Percentiles rank a stretch among this genome's conserved stretches.
These are phyloP conservation scores for Drosophila oshimai DNA, from an alignment of 1,140 invertebrate species.

Conservation along the genomic window DNA sequence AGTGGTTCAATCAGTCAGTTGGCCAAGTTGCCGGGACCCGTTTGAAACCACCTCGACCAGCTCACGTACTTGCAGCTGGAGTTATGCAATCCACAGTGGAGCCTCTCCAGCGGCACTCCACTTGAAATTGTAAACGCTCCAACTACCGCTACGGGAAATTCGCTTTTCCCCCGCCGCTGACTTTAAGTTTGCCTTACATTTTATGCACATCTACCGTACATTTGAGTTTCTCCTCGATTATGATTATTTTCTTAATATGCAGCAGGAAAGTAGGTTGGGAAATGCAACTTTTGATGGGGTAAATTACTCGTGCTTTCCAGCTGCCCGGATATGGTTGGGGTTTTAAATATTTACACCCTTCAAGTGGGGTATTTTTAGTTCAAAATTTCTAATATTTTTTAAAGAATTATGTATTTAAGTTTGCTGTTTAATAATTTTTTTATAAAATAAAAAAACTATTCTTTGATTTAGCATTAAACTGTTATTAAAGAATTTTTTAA, in stretches of 20 bases:
- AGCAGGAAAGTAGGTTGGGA: constrained; percentile 32
- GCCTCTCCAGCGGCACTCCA: background rate
- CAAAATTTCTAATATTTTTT: no score
- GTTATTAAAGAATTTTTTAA: no score
- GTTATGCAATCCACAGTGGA: constrained; percentile 35
- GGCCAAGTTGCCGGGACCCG: constrained; percentile 39
- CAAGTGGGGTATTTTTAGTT: background rate
- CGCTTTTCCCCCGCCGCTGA: background rate
- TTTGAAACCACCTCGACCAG: constrained; percentile 8
- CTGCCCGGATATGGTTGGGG: constrained; percentile 20
- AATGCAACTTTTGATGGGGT: background rate
- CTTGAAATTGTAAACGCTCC: background rate
- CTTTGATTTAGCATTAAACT: no score
- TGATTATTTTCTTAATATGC: constrained; percentile 7
- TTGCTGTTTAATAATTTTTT: no score
- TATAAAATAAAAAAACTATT: no score
- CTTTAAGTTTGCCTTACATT: constrained; percentile 20
- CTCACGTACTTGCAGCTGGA: constrained; percentile 18
- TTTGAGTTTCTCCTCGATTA: constrained; percentile 1
- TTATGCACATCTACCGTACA: constrained; percentile 15
- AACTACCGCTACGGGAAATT: constrained; percentile 22
- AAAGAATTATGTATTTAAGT: no score
- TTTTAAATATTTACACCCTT: constrained; percentile 25
- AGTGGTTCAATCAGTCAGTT: constrained; percentile 56
- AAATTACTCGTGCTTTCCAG: constrained; percentile 41